phyloP scores from a whole-genome alignment of 1,140 invertebrate species.

The Drosophila ohnishii region DNA sequence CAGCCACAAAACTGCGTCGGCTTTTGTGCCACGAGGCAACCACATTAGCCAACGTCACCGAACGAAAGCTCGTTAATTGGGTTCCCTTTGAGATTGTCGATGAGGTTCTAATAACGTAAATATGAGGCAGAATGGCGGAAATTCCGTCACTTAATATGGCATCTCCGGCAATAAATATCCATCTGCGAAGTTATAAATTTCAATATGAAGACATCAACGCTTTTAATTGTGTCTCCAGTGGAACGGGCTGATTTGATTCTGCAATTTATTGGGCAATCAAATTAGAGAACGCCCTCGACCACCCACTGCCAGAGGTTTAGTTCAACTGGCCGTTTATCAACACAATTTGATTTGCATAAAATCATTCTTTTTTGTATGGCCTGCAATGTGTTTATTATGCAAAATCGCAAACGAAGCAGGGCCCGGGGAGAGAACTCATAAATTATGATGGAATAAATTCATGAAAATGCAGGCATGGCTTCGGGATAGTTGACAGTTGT shows the following conservation, averaged over 20 bases:
- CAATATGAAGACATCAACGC: constrained; percentile 64
- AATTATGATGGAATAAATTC: constrained; percentile 31
- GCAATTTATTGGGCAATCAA: constrained; percentile 48
- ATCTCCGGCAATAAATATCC: constrained; percentile 55
- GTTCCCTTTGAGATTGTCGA: constrained; percentile 22
- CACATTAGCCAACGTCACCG: constrained; percentile 55
- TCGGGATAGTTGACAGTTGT: constrained; percentile 25
- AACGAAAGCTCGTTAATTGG: constrained; percentile 65
- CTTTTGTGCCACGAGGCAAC: constrained; percentile 35
- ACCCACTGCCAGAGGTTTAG: not conserved
- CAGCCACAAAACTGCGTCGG: constrained; percentile 61
- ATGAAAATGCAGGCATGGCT: constrained; percentile 22
- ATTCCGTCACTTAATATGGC: constrained; percentile 48
- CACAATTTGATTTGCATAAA: constrained; percentile 53
- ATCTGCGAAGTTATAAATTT: constrained; percentile 60
- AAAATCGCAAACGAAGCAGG: constrained; percentile 19
- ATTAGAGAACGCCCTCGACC: constrained; percentile 24
- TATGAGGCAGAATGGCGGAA: constrained; percentile 31
- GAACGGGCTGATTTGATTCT: constrained; percentile 29
- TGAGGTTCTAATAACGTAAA: constrained; percentile 61
- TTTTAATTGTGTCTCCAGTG: constrained; percentile 61
- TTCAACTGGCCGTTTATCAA: constrained; percentile 37
- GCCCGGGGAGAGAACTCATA: constrained; percentile 24
- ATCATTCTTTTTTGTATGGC: constrained; percentile 17
- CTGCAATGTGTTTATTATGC: constrained; percentile 47